Base-by-base conservation (phyloP, 1,140 invertebrate genomes). In the Hirudo medicinalis region DNA sequence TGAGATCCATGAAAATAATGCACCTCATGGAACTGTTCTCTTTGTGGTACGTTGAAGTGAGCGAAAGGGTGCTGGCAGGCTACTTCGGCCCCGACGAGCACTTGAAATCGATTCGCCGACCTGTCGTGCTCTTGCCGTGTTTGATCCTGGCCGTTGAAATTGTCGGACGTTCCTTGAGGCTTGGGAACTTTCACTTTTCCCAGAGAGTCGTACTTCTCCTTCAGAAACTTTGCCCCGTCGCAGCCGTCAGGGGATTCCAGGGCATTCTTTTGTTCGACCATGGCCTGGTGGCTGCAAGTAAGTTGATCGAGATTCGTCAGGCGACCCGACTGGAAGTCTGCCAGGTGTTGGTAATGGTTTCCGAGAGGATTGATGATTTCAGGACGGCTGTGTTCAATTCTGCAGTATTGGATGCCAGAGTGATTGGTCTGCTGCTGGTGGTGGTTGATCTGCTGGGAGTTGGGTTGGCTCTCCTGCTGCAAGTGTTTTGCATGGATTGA, bases 151-250 rank as follows among this genome's bases (percentile, higher is more conserved):
- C n/a, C 60, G 8, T 32, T 19, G 53, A 36, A 54, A 27, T 49
- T 25, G 36, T 25, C 19, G 67, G 25, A 15, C 20, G 36, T 53
- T 36, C 25, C n/a, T 63, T 63, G 57, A 25, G 53, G 40, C n/a
- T 70, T 70, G 32, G 40, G 40, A 22, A 54, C 53, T 25, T 70
- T 70, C 22, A 70, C 53, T 49, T 70, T 70, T 22, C 69, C 69
- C 32, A 70, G 43, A 3, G 69, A 54, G 49, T 70, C 69, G 69
- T 70, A 70, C 53, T 70, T 70, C 53, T 70, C 69, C 19, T 70
- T 70, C 36, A 70, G 25, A 53, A 54, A 70, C 69, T 49, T 70
- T 13, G 49, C 32, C 8, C 36, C 69, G 25, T 36, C 67, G 9
- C 3, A 22, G 11, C 29, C 57, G 57, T 63, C 29, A 11, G 22